phyloP scores from a whole-genome alignment of 2,888 invertebrate species.

The Brachylomia viminalis region DNA sequence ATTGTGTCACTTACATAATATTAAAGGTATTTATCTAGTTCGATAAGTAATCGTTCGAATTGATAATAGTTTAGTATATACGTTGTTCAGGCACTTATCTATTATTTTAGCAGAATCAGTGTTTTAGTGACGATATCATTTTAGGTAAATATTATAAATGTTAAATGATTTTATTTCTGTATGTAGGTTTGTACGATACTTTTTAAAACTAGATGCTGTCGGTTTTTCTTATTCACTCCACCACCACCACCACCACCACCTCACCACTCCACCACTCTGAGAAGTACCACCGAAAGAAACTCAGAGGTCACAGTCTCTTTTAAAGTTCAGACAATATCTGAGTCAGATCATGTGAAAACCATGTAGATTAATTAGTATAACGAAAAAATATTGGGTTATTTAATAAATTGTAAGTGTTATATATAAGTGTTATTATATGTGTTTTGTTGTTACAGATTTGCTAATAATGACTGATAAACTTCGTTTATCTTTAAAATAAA shows the following conservation, averaged over 20 bases:
- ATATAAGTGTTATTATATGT: background rate
- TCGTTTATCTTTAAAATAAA: no score
- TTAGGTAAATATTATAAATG: background rate
- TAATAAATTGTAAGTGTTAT: background rate
- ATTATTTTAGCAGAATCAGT: background rate
- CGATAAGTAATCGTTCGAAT: background rate
- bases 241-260: background rate
- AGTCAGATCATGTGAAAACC: no score
- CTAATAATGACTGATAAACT: background rate
- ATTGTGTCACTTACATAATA: background rate
- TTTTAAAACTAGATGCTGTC: no score
- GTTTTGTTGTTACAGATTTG: no score
- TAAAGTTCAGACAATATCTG: no score
- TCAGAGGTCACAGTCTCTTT: no score
- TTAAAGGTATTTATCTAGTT: background rate
- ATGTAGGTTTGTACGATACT: no score
- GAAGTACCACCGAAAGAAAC: background rate
- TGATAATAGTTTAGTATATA: background rate
- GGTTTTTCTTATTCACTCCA: background rate
- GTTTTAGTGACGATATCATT: background rate
- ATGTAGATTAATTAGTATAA: no score
- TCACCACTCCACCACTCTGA: background rate
- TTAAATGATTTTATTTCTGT: no score
- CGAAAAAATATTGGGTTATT: background rate
- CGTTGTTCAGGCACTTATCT: background rate